Evolutionary conservation across 2,113 vertebrate genomes (phyloP).

Genomic region (Salvelinus namaycush): DNA sequence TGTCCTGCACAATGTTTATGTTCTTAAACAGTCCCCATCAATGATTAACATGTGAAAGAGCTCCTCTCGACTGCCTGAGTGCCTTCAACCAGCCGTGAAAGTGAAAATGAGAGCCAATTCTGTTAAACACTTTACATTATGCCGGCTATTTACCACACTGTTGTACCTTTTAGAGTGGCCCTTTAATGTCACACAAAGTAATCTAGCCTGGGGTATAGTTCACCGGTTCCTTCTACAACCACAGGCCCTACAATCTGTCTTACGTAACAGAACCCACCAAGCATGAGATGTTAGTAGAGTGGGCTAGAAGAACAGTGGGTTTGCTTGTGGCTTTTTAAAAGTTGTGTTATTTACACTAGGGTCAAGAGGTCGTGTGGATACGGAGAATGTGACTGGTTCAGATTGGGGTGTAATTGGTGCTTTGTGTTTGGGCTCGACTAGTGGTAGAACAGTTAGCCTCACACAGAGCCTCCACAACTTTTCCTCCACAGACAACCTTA

Average conservation of each 20-base stretch:
- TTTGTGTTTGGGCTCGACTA: conserved; percentile 8
- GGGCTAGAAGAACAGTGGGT: conserved; percentile 50
- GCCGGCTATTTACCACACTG: conserved; percentile 68
- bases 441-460: conserved; percentile 8
- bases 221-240: conserved; percentile 45
- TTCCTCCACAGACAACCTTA: conserved; percentile 10
- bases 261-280: conserved; percentile 46
- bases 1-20: conserved; percentile 61
- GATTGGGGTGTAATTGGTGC: conserved; percentile 26
- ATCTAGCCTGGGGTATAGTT: conserved; percentile 68
- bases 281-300: conserved; percentile 51
- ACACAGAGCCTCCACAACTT: conserved; percentile 16
- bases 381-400: conserved; percentile 18
- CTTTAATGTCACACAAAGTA: conserved; percentile 69
- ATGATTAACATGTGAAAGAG: conserved; percentile 70
- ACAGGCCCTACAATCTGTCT: conserved; percentile 56
- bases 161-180: conserved; percentile 61
- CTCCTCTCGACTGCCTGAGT: conserved; percentile 48
- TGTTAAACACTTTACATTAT: conserved; percentile 66
- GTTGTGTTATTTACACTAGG: conserved; percentile 54
- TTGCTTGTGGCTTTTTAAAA: conserved; percentile 52
- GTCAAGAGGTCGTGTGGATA: conserved; percentile 39
- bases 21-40: conserved; percentile 57
- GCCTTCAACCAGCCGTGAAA: conserved; percentile 72
- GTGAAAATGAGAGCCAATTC: conserved; percentile 68